A percentile compares a stretch with the other conserved stretches of the same genome.
These are phyloP conservation scores for Lipophrys pholis DNA, from an alignment of 2,113 vertebrate species.

Conservation along the genomic window DNA sequence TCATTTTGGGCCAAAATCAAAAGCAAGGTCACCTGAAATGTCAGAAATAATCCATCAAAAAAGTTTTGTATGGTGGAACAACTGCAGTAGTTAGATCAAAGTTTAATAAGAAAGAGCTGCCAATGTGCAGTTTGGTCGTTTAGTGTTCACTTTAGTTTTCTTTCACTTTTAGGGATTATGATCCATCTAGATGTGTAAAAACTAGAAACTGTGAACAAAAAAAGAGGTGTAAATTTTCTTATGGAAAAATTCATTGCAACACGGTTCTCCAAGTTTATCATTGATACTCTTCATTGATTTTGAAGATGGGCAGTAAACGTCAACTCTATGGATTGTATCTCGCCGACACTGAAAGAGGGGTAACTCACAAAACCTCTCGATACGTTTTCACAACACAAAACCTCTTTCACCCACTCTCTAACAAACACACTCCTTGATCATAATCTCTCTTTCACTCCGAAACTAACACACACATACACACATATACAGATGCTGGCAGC, in stretches of 20 bases:
- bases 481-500: slow-evolving; percentile 28
- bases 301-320: slow-evolving; percentile 23
- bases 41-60: neutral
- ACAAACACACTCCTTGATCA: slow-evolving; percentile 73
- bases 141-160: neutral
- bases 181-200: no score
- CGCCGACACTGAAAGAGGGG: neutral
- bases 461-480: slow-evolving; percentile 12
- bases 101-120: neutral
- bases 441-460: slow-evolving; percentile 70
- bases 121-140: neutral
- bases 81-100: neutral
- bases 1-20: neutral
- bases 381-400: slow-evolving; percentile 68
- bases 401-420: slow-evolving; percentile 58
- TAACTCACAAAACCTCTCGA: slow-evolving; percentile 43
- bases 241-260: no score
- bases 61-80: neutral
- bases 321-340: slow-evolving; percentile 26
- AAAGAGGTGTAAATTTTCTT: no score
- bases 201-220: no score
- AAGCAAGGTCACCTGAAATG: neutral
- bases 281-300: slow-evolving; percentile 11
- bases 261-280: no score
- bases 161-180: neutral